Conservation (phyloP, 2,888 invertebrate genomes). For the Synanthedon vespiformis region DNA sequence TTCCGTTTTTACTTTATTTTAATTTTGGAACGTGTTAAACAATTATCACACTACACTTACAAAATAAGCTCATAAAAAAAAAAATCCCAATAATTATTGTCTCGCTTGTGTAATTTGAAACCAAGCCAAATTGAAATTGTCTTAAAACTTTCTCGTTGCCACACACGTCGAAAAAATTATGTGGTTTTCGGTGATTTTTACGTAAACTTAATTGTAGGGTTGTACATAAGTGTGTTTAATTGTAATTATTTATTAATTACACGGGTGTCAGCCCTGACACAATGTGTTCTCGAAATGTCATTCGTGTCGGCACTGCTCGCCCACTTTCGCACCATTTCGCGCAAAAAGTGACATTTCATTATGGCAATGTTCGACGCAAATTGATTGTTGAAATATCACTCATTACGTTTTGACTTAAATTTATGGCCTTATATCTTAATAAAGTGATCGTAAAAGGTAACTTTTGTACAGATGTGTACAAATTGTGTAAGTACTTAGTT, state of each 20-base stretch:
- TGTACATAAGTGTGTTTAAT: neutral
- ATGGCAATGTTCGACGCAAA: neutral
- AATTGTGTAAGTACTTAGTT: too few relatives aligned
- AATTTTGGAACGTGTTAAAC: too few relatives aligned
- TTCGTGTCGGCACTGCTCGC: slow-evolving; percentile 7
- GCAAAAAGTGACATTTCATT: slow-evolving; percentile 15
- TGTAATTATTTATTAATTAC: slow-evolving; percentile 3
- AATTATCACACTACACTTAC: too few relatives aligned
- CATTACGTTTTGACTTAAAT: neutral
- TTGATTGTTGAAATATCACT: neutral
- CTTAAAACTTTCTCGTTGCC: neutral
- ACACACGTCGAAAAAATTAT: neutral
- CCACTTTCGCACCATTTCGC: slow-evolving; percentile 12
- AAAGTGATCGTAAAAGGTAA: neutral
- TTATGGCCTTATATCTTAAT: neutral
- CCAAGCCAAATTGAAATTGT: too few relatives aligned
- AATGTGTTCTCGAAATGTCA: slow-evolving; percentile 16
- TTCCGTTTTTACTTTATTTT: too few relatives aligned
- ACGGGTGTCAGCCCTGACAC: slow-evolving; percentile 17
- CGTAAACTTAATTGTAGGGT: neutral
- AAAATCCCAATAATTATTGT: too few relatives aligned
- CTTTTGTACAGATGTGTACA: too few relatives aligned
- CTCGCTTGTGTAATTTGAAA: too few relatives aligned
- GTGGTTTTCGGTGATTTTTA: too few relatives aligned
- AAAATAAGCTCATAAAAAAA: too few relatives aligned